Evolutionary conservation across 2,797 vertebrate genomes (phyloP).

Genomic region (Toxotes lorentzi): DNA sequence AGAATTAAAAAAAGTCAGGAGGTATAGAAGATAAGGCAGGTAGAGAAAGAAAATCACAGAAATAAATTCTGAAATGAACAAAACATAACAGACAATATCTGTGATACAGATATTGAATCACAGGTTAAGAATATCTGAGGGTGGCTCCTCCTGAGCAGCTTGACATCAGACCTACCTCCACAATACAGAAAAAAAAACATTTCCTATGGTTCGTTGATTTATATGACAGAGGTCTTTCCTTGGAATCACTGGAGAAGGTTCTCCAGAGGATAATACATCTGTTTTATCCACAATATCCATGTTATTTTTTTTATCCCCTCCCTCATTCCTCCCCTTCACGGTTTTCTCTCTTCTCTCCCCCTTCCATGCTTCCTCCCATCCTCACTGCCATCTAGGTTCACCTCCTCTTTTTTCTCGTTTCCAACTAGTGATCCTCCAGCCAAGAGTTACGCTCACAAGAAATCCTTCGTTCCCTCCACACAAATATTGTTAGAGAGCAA

Average conservation of each 20-base stretch:
- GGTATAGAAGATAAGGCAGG: background rate
- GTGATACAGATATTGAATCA: background rate
- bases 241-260: conserved; percentile 15
- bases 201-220: conserved; percentile 21
- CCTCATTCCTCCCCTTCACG: conserved; percentile 26
- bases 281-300: conserved; percentile 44
- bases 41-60: background rate
- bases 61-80: background rate
- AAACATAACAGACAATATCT: conserved; percentile 16
- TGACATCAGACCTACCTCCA: conserved; percentile 7
- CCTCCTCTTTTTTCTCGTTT: conserved; percentile 5
- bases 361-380: conserved; percentile 3
- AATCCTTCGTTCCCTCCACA: background rate
- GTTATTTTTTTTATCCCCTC: conserved; percentile 32
- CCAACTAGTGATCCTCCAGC: conserved; percentile 3
- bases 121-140: background rate
- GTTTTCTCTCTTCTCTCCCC: background rate
- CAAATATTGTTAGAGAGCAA: background rate
- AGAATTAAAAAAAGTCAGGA: background rate
- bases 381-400: background rate
- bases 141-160: conserved; percentile 10
- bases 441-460: background rate
- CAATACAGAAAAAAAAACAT: conserved; percentile 14
- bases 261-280: conserved; percentile 45
- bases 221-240: conserved; percentile 26